Evolutionary conservation across 2,888 invertebrate species (phyloP).

Genomic region (Drosophila vallismaia): DNA sequence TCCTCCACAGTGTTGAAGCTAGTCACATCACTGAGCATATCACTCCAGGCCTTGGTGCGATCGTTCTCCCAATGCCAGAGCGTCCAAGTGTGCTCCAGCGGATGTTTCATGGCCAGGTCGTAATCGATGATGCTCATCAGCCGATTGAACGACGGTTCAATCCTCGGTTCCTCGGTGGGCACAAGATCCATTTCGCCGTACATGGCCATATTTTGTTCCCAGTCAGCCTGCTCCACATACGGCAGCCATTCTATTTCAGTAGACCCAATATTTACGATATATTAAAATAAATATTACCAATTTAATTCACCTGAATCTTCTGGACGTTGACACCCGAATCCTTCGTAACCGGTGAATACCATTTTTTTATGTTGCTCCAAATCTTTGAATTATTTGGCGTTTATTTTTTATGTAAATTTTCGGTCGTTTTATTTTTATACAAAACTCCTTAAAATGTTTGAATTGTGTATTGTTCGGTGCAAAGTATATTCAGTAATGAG

Average conservation of each 20-base stretch:
- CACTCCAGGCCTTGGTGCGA: slow-evolving; percentile 92
- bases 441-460: slow-evolving; percentile 13
- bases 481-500: slow-evolving; percentile 28
- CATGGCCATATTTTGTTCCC: slow-evolving; percentile 20
- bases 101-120: slow-evolving; percentile 92
- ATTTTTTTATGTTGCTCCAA: slow-evolving; percentile 42
- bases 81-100: slow-evolving; percentile 96
- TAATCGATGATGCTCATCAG: slow-evolving; percentile 77
- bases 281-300: neutral
- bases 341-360: slow-evolving; percentile 61
- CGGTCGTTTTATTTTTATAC: slow-evolving; percentile 14
- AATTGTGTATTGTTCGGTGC: slow-evolving; percentile 29
- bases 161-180: slow-evolving; percentile 33
- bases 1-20: slow-evolving; percentile 98
- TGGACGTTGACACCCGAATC: slow-evolving; percentile 6
- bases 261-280: neutral
- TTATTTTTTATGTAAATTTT: slow-evolving; percentile 15
- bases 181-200: slow-evolving; percentile 16
- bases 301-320: slow-evolving; percentile 16
- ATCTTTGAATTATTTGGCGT: slow-evolving; percentile 13
- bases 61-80: slow-evolving; percentile 99
- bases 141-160: slow-evolving; percentile 56
- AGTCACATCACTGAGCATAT: slow-evolving; percentile 95
- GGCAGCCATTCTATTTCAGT: slow-evolving; percentile 9
- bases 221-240: slow-evolving; percentile 14